Evolutionary conservation across 1,140 invertebrate species (phyloP).

Genomic region (Drosophila yakuba): DNA sequence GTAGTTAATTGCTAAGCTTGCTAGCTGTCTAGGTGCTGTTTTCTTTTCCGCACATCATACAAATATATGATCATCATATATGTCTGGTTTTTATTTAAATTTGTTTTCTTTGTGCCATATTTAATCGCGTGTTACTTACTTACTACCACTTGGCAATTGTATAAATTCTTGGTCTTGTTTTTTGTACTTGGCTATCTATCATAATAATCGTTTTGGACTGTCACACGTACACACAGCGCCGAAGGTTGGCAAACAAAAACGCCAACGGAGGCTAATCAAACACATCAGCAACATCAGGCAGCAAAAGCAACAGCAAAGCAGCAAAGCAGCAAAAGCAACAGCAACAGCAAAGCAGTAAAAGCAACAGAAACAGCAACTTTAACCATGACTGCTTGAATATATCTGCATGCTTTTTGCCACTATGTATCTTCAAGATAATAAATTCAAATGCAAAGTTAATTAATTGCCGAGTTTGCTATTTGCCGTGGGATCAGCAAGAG

Average conservation of each 20-base stretch:
- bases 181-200: conserved; percentile 19
- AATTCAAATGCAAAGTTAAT: conserved; percentile 64
- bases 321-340: too few relatives aligned
- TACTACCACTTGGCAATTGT: not conserved
- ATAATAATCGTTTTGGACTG: conserved; percentile 45
- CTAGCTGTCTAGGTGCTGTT: not conserved
- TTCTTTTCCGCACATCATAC: not conserved
- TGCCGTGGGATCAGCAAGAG: conserved; percentile 5
- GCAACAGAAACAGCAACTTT: conserved; percentile 8
- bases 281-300: conserved; percentile 32
- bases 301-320: conserved; percentile 13
- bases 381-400: conserved; percentile 26
- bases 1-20: conserved; percentile 50
- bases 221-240: conserved; percentile 32
- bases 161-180: conserved; percentile 18
- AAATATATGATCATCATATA: not conserved
- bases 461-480: conserved; percentile 42
- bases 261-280: conserved; percentile 57
- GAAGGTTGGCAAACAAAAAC: conserved; percentile 56
- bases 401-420: conserved; percentile 1
- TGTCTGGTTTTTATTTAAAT: too few relatives aligned
- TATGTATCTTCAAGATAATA: conserved; percentile 40
- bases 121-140: conserved; percentile 4
- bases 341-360: too few relatives aligned
- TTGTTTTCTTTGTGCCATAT: not conserved